Base-by-base conservation (phyloP, 23 tunicate species). In the Ciona savignyi region DNA sequence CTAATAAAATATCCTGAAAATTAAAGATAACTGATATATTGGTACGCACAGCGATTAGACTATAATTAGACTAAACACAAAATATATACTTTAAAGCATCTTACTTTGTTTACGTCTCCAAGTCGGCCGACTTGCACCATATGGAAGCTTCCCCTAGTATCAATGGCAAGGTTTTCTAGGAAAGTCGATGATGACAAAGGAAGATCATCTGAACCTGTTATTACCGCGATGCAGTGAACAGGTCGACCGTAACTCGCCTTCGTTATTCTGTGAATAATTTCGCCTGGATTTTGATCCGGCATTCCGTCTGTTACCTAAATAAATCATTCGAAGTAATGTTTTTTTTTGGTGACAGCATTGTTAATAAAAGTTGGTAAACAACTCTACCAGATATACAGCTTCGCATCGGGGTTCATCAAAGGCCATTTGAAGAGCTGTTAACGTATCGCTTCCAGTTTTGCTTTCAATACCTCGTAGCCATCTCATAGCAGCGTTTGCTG, bases 91-190 rank as follows among this genome's bases (percentile, higher is more conserved):
- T 23, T 63, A 4, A 68, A 65, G 29, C 19, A 62, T 60, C 81
- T 27, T 15, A 88, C 96, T 77, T 82, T 74, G 26, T 76, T 76
- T 0, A 91, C 85, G 32, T 91, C 82, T 2, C 97, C 97, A 22
- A 80, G 42, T 1, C 74, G 60, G 1, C 83, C 70, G 1, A 91
- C 42, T 72, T 65, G 33, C 19, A 91, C 73, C 30, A 91, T 34
- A 67, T 91, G 91, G 51, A 91, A 91, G 51, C 97, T 91, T 35
- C 97, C 97, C 60, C 91, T 84, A 21, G 97, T 76, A 67, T 77
- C 63, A 27, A 76, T 27, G 3, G 97, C 80, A 26, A 91, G 77
- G 71, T 91, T 85, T 77, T 91, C 91, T 15, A 88, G 75, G 67
- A 83, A 91, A 2, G 70, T 60, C 42, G 62, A 31, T 3, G 84